Base-by-base conservation (phyloP, 2,888 invertebrate genomes). In the Ptychoptera albimana region DNA sequence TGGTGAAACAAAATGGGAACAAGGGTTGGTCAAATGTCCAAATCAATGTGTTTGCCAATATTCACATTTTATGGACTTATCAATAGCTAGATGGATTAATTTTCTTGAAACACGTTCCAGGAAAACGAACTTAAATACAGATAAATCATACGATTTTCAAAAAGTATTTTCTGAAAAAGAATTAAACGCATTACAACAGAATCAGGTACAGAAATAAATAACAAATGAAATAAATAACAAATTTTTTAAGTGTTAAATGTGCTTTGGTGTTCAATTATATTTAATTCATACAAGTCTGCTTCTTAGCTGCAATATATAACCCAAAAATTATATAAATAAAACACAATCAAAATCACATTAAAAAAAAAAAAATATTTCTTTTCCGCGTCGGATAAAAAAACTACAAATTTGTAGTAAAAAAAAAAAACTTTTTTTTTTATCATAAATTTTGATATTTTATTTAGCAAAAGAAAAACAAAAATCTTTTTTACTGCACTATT, bases 21-120 rank as follows among this genome's bases (percentile, higher is more conserved):
- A 49, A 34, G 43, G 42, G n/a, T 38, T 39, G 14, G 51, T 60
- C 11, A 57, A 53, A 44, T 74, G 74, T 50, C 74, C 73, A 13
- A 52, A 56, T 37, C 63, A 66, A 37, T 74, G 74, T 50, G 69
- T 68, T n/a, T 74, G 74, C 50, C 67, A 71, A 48, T 59, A 70
- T 53, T 68, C 71, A 45, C 69, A 70, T 51, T 66, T 72, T 48
- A 64, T 63, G 50, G 74, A 74, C 57, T 63, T 72, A 39, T 66
- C 73, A 40, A 69, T 74, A 47, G 66, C 70, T 30, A 61, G 70
- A 53, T 74, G 72, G 63, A 68, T 70, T 50, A 59, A 61, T 46
- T 57, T 55, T 42, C 30, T 46, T 37, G 56, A 60, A n/a, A 39
- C 39, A 2, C 13, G 35, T 32, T 10, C 23, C 3, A 7, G 3